A percentile compares a stretch with the other conserved stretches of the same genome.
phyloP scores from a whole-genome alignment of 2,113 vertebrate species.

The Climacteris rufus region DNA sequence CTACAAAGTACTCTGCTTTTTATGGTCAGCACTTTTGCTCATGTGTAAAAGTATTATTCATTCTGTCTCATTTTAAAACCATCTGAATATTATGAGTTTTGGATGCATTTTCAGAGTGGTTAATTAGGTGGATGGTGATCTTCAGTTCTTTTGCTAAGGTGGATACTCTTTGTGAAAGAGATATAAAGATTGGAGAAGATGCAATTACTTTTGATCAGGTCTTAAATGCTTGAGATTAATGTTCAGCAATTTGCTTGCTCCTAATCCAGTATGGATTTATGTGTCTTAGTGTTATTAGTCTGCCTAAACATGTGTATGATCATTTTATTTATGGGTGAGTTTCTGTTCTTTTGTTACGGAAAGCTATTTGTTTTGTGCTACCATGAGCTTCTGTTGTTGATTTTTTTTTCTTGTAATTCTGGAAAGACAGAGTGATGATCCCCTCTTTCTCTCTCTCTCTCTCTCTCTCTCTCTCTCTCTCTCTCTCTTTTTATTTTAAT shows the following conservation, averaged over 20 bases:
- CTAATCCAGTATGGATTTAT: constrained; percentile 27
- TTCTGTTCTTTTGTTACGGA: constrained; percentile 1
- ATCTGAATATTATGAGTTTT: background rate
- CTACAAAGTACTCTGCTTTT: background rate
- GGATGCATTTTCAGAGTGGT: background rate
- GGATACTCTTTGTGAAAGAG: background rate
- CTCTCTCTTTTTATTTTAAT: background rate
- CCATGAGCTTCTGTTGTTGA: background rate
- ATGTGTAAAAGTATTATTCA: background rate
- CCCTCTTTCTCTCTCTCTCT: background rate
- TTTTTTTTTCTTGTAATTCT: background rate
- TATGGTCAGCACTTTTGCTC: background rate
- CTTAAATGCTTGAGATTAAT: background rate
- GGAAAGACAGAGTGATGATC: background rate
- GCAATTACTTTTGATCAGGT: background rate
- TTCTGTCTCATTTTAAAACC: background rate
- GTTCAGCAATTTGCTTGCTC: background rate
- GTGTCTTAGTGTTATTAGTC: background rate
- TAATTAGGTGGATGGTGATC: background rate
- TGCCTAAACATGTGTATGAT: constrained; percentile 36
- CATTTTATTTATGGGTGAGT: constrained; percentile 37
- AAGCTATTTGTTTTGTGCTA: background rate
- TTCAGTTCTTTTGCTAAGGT: background rate
- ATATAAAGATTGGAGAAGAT: background rate
- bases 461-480: too few relatives aligned